Base-by-base conservation (phyloP, 2,113 vertebrate genomes). In the Takifugu flavidus region DNA sequence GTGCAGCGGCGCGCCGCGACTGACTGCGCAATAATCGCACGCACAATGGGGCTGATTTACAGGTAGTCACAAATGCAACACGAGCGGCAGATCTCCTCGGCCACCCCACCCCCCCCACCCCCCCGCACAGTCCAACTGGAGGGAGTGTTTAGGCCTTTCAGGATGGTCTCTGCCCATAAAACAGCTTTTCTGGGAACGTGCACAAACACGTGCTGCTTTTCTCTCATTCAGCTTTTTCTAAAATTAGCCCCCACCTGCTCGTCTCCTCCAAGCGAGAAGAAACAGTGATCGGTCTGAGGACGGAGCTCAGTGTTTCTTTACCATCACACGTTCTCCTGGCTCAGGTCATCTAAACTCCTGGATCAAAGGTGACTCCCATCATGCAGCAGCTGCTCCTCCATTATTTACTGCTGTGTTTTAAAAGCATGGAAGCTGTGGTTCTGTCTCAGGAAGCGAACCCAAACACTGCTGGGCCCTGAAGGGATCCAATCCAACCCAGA, bases 21-120 rank as follows among this genome's bases (percentile, higher is more conserved):
- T 39, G 25, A 13, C 50, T 56, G 42, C 56, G 39, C 34, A 67
- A 42, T 51, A 31, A 56, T 66, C 50, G 53, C 43, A 56, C 29
- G 27, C 31, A 29, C 34, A 45, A 13, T 11, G 51, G 25, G 42
- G 61, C 6, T 3, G 12, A 27, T 39, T 34, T 26, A 46, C 14
- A 45, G 8, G 2, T 49, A 13, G 20, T 53, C 44, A 49, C 14
- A 14, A 15, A 57, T 53, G 34, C 34, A 39, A 39, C 34, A 39
- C 34, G 34, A 11, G 34, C 11, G 7, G 34, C 15, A 31, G 43
- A 57, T 74, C 31, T 56, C 15, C 47, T 39, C 6, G n/a, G n/a
- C 49, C 7, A 6, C 34, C 20, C 10, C 42, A 11, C 46, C 31
- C n/a, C n/a, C n/a, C n/a, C n/a, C n/a, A n/a, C n/a, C n/a, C n/a